Percentiles rank a stretch among this genome's conserved stretches.
These are phyloP conservation scores for Parnassius orleans DNA, from an alignment of 2,888 invertebrate species.

Conservation along the genomic window DNA sequence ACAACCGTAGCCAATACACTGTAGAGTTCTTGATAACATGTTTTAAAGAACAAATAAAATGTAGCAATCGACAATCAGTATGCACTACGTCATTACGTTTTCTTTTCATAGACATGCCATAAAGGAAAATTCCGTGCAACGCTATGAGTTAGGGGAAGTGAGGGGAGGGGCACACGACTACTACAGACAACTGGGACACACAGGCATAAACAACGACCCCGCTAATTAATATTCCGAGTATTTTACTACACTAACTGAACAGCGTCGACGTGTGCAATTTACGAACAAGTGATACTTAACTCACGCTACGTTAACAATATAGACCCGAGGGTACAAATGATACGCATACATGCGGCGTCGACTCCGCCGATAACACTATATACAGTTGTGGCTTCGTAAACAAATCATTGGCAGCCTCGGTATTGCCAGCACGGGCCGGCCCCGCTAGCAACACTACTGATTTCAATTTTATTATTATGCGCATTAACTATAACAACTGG, in stretches of 20 bases:
- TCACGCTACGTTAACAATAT: slow-evolving; percentile 75
- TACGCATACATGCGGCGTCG: slow-evolving; percentile 53
- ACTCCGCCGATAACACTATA: slow-evolving; percentile 60
- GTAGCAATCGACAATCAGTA: slow-evolving; percentile 9
- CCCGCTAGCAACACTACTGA: slow-evolving; percentile 49
- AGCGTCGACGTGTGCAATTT: slow-evolving; percentile 77
- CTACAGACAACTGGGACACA: slow-evolving; percentile 38
- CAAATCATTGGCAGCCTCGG: slow-evolving; percentile 34
- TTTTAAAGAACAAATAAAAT: slow-evolving; percentile 1
- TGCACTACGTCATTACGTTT: slow-evolving; percentile 20
- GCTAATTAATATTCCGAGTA: slow-evolving; percentile 53
- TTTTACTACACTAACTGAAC: slow-evolving; percentile 66
- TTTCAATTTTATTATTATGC: slow-evolving; percentile 60
- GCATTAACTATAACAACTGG: slow-evolving; percentile 65
- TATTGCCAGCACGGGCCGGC: slow-evolving; percentile 40
- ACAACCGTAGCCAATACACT: not conserved
- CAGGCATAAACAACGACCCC: slow-evolving; percentile 49
- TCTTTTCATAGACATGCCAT: slow-evolving; percentile 41
- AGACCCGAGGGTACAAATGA: slow-evolving; percentile 63
- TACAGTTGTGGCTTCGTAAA: slow-evolving; percentile 47
- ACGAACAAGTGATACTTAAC: slow-evolving; percentile 79
- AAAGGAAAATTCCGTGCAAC: slow-evolving; percentile 30
- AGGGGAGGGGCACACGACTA: slow-evolving; percentile 28
- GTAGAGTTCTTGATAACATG: not conserved
- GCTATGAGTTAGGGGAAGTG: slow-evolving; percentile 29